Evolutionary conservation across 2,888 invertebrate species (phyloP).

Genomic region (Acanthoscelides obtectus): DNA sequence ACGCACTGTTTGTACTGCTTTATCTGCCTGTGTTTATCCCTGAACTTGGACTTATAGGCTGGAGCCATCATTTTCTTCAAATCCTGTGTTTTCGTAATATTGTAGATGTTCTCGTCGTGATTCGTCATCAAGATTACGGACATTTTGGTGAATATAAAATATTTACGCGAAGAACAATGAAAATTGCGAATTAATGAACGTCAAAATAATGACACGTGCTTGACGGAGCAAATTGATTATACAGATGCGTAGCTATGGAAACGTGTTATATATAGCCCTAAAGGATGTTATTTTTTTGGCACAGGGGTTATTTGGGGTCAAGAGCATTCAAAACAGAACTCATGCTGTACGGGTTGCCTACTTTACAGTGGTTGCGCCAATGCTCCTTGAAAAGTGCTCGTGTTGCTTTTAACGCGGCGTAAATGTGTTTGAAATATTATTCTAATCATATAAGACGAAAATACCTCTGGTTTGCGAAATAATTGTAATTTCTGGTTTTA

Average conservation of each 20-base stretch:
- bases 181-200: background rate
- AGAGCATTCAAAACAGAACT: no score
- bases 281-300: background rate
- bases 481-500: no score
- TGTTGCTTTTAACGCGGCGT: no score
- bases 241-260: background rate
- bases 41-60: constrained; percentile 53
- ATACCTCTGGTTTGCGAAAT: no score
- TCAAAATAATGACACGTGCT: background rate
- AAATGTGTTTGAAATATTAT: no score
- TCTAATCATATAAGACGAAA: no score
- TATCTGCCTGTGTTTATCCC: constrained; percentile 39
- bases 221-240: background rate
- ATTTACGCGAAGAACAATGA: background rate
- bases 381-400: no score
- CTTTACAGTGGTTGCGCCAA: no score
- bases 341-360: no score
- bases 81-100: constrained; percentile 46
- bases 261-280: background rate
- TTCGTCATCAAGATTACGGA: constrained; percentile 60
- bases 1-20: constrained; percentile 34
- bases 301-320: no score
- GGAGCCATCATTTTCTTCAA: constrained; percentile 46
- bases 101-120: constrained; percentile 64
- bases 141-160: constrained; percentile 45